These are phyloP conservation scores for Galerucella pusilla DNA, from an alignment of 2,888 invertebrate genomes.

Conservation along the genomic window DNA sequence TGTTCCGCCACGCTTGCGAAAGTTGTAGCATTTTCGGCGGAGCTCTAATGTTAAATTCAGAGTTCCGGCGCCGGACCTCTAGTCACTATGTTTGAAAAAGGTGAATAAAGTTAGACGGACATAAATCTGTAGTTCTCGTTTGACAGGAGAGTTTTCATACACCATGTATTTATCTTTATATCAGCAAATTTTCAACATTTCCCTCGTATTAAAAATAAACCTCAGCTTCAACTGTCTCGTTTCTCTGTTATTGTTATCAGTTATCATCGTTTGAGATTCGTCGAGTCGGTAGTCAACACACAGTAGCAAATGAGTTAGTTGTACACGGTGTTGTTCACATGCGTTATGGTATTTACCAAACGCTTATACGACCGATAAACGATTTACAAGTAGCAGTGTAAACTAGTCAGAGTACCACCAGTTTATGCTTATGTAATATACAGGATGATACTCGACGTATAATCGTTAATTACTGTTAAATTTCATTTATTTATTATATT, in stretches of 20 bases:
- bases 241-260: background rate
- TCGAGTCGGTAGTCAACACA: background rate
- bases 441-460: background rate
- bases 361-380: constrained; percentile 37
- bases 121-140: too few relatives aligned
- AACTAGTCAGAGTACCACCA: constrained; percentile 35
- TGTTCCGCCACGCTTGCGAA: too few relatives aligned
- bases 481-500: background rate
- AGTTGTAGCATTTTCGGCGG: too few relatives aligned
- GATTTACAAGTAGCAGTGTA: constrained; percentile 43
- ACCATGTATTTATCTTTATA: too few relatives aligned
- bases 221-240: background rate
- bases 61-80: too few relatives aligned
- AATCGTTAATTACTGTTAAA: background rate
- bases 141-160: too few relatives aligned
- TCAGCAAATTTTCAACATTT: background rate
- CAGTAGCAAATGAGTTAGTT: constrained; percentile 7
- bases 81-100: too few relatives aligned
- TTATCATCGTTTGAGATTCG: background rate
- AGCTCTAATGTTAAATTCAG: too few relatives aligned
- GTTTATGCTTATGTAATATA: constrained; percentile 7
- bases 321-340: constrained; percentile 5
- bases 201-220: constrained; percentile 1
- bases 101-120: too few relatives aligned
- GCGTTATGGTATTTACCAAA: constrained; percentile 40